A percentile compares a stretch with the other conserved stretches of the same genome.
These are phyloP conservation scores for Rhabdomys dilectus DNA, from an alignment of 2,113 vertebrate species.

Conservation along the genomic window DNA sequence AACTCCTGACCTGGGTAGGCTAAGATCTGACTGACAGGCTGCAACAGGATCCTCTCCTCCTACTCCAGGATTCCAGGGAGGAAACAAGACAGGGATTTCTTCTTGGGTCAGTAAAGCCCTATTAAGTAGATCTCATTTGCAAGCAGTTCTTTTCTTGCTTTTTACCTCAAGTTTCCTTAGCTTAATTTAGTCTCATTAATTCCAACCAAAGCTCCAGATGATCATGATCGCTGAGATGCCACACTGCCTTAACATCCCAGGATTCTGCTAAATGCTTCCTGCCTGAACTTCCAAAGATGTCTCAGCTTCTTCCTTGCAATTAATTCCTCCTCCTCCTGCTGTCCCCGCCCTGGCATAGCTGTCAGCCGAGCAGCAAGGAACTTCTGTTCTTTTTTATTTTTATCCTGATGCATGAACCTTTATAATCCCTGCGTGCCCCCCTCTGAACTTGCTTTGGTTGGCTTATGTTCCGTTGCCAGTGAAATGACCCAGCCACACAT, in stretches of 20 bases:
- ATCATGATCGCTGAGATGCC: constrained; percentile 66
- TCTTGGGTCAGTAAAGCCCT: constrained; percentile 8
- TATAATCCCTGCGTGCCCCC: constrained; percentile 33
- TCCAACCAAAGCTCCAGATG: constrained; percentile 70
- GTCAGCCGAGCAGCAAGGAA: constrained; percentile 49
- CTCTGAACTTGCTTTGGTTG: constrained; percentile 44
- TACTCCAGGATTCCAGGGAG: not conserved
- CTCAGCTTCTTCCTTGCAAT: constrained; percentile 68
- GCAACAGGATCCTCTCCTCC: not conserved
- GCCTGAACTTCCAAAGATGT: constrained; percentile 67
- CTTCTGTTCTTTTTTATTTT: constrained; percentile 74
- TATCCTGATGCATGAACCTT: constrained; percentile 37
- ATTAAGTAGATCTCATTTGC: constrained; percentile 40
- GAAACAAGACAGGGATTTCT: not conserved
- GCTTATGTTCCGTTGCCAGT: not conserved
- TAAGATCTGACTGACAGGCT: not conserved
- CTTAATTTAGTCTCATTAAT: constrained; percentile 80
- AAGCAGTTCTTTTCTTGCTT: constrained; percentile 37
- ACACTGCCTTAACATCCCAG: constrained; percentile 55
- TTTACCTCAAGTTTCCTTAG: constrained; percentile 39
- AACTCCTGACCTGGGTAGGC: not conserved
- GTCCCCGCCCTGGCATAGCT: constrained; percentile 43
- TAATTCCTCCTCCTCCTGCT: constrained; percentile 74
- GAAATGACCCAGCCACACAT: not conserved
- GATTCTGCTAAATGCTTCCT: constrained; percentile 67